phyloP scores from a whole-genome alignment of 2,888 invertebrate species.

The Ariolimax columbianus region DNA sequence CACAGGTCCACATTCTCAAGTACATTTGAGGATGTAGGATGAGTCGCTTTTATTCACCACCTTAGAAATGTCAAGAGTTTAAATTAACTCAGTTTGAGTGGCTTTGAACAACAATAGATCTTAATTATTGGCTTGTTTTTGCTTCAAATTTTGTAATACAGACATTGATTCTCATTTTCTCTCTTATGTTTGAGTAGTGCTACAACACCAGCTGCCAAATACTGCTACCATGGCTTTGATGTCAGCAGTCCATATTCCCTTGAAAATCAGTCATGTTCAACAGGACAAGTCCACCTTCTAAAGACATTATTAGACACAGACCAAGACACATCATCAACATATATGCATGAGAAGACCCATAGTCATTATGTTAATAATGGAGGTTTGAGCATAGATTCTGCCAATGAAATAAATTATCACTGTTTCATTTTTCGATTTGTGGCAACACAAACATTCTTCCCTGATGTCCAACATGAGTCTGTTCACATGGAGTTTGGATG shows the following conservation, averaged over 20 bases:
- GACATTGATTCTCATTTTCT: not conserved
- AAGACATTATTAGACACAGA: conserved; percentile 26
- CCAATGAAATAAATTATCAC: not conserved
- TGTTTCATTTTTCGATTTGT: conserved; percentile 50
- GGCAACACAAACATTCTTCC: conserved; percentile 14
- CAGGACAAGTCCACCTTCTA: conserved; percentile 18
- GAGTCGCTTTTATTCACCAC: too few species aligned
- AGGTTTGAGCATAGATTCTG: not conserved
- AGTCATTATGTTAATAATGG: not conserved
- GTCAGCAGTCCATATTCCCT: conserved; percentile 39
- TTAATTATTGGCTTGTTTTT: too few species aligned
- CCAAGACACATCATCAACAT: not conserved
- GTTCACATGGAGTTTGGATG: conserved; percentile 46
- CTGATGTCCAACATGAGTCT: conserved; percentile 41
- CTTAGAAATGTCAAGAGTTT: too few species aligned
- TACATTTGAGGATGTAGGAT: too few species aligned
- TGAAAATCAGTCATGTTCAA: conserved; percentile 50
- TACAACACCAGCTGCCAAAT: conserved; percentile 35
- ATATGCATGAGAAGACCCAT: not conserved
- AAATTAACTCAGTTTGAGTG: too few species aligned
- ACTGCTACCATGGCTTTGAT: conserved; percentile 52
- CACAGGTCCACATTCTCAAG: too few species aligned
- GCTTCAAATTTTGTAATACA: too few species aligned
- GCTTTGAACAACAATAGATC: too few species aligned
- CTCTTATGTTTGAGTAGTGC: not conserved